phyloP scores from a whole-genome alignment of 2,888 invertebrate species.

The Ceramica pisi region DNA sequence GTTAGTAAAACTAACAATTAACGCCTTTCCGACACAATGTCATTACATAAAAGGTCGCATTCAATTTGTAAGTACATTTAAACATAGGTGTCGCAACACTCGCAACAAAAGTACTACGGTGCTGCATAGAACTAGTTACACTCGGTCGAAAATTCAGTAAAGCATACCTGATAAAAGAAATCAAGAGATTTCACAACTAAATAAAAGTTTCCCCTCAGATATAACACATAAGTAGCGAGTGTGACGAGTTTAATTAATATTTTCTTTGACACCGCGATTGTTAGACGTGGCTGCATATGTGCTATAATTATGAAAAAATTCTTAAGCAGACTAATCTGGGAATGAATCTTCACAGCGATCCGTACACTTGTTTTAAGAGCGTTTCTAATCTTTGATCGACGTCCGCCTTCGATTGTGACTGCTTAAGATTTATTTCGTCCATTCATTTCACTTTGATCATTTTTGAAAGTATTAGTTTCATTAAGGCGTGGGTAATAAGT shows the following conservation, averaged over 20 bases:
- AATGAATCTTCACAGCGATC: conserved; percentile 71
- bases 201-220: conserved; percentile 67
- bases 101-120: conserved; percentile 29
- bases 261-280: conserved; percentile 68
- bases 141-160: conserved; percentile 36
- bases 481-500: conserved; percentile 69
- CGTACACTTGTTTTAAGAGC: conserved; percentile 70
- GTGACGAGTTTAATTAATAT: conserved; percentile 68
- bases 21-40: conserved; percentile 28
- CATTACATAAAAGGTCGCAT: conserved; percentile 38
- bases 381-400: conserved; percentile 75
- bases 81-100: conserved; percentile 20
- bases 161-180: conserved; percentile 60
- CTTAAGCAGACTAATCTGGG: conserved; percentile 69
- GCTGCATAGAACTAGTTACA: conserved; percentile 27
- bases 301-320: conserved; percentile 73
- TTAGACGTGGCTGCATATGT: conserved; percentile 65
- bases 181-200: conserved; percentile 62
- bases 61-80: conserved; percentile 27
- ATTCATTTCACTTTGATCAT: conserved; percentile 73
- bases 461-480: conserved; percentile 76
- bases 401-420: conserved; percentile 69
- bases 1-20: conserved; percentile 36
- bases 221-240: conserved; percentile 68
- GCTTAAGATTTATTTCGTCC: conserved; percentile 72